phyloP scores from a whole-genome alignment of 2,888 invertebrate species.

The Aphidius colemani region DNA sequence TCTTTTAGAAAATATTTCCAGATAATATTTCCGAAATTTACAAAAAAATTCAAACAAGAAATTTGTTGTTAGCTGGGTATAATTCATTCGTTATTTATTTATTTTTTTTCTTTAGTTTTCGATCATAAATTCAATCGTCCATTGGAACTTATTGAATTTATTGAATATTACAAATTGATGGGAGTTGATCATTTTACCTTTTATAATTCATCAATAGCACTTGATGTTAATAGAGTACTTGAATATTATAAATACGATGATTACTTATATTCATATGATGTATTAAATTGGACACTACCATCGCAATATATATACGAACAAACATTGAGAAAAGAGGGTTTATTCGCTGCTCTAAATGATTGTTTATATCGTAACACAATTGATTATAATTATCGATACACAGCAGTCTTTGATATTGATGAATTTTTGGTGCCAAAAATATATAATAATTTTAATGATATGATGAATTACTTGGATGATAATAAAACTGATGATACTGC shows the following conservation, averaged over 20 bases:
- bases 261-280: constrained; percentile 44
- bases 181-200: constrained; percentile 62
- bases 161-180: constrained; percentile 61
- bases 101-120: too few relatives aligned
- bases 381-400: constrained; percentile 49
- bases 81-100: too few relatives aligned
- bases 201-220: constrained; percentile 57
- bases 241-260: constrained; percentile 51
- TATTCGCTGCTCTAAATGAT: constrained; percentile 51
- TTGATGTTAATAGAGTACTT: constrained; percentile 55
- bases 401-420: constrained; percentile 47
- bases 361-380: constrained; percentile 46
- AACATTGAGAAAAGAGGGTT: constrained; percentile 56
- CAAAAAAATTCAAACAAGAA: too few relatives aligned
- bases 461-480: constrained; percentile 34
- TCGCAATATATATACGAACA: constrained; percentile 45
- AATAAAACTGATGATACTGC: constrained; percentile 46
- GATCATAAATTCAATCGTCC: constrained; percentile 59
- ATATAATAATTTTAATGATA: constrained; percentile 41
- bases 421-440: constrained; percentile 49
- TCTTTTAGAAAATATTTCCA: too few relatives aligned
- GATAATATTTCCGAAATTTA: too few relatives aligned
- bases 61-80: too few relatives aligned
- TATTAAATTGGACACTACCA: constrained; percentile 59
- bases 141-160: constrained; percentile 61